These are phyloP conservation scores for Sebastes minor DNA, from an alignment of 2,797 vertebrate genomes.

Conservation along the genomic window DNA sequence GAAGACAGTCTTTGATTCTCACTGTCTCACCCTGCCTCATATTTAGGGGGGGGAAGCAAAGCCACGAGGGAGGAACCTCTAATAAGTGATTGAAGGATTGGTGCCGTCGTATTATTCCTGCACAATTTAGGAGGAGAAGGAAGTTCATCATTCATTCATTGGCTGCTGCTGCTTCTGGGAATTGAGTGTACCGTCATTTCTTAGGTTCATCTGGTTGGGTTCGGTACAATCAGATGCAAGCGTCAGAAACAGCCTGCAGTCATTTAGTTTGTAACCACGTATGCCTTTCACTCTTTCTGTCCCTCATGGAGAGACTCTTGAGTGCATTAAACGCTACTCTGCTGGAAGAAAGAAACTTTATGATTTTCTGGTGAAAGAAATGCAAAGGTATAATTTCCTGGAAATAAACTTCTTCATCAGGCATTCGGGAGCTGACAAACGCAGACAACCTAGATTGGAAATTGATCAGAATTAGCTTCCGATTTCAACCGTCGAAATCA, in stretches of 20 bases:
- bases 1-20: constrained; percentile 34
- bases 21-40: constrained; percentile 10
- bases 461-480: no score
- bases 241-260: constrained; percentile 32
- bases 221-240: constrained; percentile 39
- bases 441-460: no score
- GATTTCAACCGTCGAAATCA: no score
- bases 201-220: constrained; percentile 23
- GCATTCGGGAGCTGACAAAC: constrained; percentile 1
- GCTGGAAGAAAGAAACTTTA: neutral
- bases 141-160: constrained; percentile 70
- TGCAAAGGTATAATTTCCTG: constrained; percentile 18
- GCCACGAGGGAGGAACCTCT: constrained; percentile 53
- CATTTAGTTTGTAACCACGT: neutral
- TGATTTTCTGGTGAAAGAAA: constrained; percentile 4
- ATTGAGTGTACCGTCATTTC: neutral
- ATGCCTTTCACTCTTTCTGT: neutral
- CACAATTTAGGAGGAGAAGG: constrained; percentile 58
- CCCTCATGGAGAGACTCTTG: neutral
- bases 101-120: constrained; percentile 55
- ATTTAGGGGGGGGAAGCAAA: constrained; percentile 25
- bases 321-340: constrained; percentile 24
- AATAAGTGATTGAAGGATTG: constrained; percentile 74
- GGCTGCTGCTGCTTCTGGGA: constrained; percentile 20
- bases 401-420: constrained; percentile 19